Percentiles rank a stretch among this genome's conserved stretches.
These are phyloP conservation scores for Platerodrilus igneus DNA, from an alignment of 2,888 invertebrate species.

Conservation along the genomic window DNA sequence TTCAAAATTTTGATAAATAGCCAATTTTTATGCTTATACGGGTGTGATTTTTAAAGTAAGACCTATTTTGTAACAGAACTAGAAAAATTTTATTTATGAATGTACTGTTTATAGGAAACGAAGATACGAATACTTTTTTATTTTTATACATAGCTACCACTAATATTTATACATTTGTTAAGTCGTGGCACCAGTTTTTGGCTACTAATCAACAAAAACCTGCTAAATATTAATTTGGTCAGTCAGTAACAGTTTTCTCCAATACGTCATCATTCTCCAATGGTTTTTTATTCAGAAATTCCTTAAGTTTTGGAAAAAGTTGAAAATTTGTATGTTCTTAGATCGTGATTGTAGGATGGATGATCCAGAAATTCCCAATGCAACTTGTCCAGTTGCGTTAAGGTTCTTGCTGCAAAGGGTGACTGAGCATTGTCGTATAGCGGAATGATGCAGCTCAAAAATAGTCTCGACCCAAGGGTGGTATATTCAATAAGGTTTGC, in stretches of 20 bases:
- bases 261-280: conserved; percentile 3
- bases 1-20: no score
- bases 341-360: not conserved
- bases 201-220: not conserved
- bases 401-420: not conserved
- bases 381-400: not conserved
- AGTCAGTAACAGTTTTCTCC: conserved; percentile 3
- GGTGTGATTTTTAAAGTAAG: no score
- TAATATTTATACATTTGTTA: not conserved
- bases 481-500: no score
- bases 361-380: not conserved
- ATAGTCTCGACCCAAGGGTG: no score
- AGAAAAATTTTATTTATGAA: conserved; percentile 6
- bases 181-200: conserved; percentile 1
- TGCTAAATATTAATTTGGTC: not conserved
- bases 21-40: no score
- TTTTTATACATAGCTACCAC: conserved; percentile 1
- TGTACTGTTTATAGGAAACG: not conserved
- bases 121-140: not conserved
- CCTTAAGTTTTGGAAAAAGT: conserved; percentile 1
- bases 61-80: no score
- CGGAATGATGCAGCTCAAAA: not conserved
- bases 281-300: not conserved
- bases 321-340: not conserved
- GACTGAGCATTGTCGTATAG: conserved; percentile 3